Evolutionary conservation across 1,140 invertebrate genomes (phyloP).

Genomic region (Bombus balteatus): DNA sequence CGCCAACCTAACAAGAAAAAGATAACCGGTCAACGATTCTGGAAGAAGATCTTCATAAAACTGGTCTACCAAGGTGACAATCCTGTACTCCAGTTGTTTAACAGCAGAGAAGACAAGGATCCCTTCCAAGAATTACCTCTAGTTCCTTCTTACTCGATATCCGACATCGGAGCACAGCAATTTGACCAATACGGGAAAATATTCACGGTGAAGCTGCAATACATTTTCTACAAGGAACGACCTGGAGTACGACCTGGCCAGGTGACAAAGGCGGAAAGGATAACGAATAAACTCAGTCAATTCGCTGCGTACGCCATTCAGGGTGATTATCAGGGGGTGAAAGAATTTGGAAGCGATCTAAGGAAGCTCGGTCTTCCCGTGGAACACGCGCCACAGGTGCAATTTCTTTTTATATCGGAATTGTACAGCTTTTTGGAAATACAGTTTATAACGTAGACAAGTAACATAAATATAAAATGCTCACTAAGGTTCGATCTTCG

Average conservation of each 20-base stretch:
- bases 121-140: slow-evolving; percentile 96
- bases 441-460: background rate
- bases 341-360: slow-evolving; percentile 95
- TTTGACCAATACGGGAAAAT: slow-evolving; percentile 99
- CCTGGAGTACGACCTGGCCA: slow-evolving; percentile 98
- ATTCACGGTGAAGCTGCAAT: slow-evolving; percentile 98
- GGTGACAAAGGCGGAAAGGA: slow-evolving; percentile 95
- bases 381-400: slow-evolving; percentile 97
- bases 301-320: slow-evolving; percentile 97
- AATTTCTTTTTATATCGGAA: background rate
- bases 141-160: slow-evolving; percentile 96
- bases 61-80: slow-evolving; percentile 91
- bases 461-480: background rate
- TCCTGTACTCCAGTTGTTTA: slow-evolving; percentile 93
- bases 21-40: slow-evolving; percentile 97
- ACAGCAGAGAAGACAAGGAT: slow-evolving; percentile 93
- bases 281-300: slow-evolving; percentile 95
- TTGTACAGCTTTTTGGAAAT: background rate
- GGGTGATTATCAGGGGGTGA: slow-evolving; percentile 95
- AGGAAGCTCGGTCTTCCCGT: slow-evolving; percentile 97
- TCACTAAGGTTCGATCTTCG: too few relatives aligned
- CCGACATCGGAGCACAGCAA: slow-evolving; percentile 96
- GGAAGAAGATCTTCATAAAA: slow-evolving; percentile 98
- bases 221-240: slow-evolving; percentile 98
- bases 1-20: slow-evolving; percentile 99